Percentiles rank a stretch among this genome's conserved stretches.
These are phyloP conservation scores for Ahaetulla prasina DNA, from an alignment of 2,113 vertebrate genomes.

Conservation along the genomic window DNA sequence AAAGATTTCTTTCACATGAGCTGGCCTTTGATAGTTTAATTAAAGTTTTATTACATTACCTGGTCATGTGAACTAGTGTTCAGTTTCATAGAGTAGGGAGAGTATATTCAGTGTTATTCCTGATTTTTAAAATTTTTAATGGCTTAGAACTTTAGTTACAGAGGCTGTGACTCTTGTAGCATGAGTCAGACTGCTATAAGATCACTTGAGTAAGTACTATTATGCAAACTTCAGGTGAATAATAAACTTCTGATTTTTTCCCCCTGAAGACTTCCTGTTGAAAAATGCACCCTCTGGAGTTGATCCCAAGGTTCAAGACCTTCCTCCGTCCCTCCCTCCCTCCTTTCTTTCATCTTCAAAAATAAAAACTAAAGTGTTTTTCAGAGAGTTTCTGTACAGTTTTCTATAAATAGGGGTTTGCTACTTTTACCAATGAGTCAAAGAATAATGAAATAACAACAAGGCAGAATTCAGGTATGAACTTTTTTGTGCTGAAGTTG, in stretches of 20 bases:
- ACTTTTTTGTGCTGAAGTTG: neutral
- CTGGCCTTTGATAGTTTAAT: neutral
- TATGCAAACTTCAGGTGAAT: neutral
- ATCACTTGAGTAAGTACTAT: neutral
- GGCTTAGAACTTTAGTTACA: neutral
- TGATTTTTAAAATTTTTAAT: neutral
- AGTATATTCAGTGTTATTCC: neutral
- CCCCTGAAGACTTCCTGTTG: neutral
- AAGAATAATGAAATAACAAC: neutral
- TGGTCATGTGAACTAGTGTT: neutral
- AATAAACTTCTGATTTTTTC: neutral
- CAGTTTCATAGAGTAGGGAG: neutral
- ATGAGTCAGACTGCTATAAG: neutral
- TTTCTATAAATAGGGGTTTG: neutral
- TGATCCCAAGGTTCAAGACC: neutral
- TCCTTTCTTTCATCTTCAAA: neutral
- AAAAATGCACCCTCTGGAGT: fast-evolving
- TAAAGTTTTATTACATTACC: neutral
- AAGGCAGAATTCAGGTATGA: neutral
- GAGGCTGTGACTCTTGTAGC: neutral
- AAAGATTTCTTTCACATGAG: neutral
- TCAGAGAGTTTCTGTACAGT: neutral
- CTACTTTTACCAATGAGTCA: neutral
- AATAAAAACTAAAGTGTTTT: conserved; percentile 2
- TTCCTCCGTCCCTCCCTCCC: neutral